A percentile compares a stretch with the other conserved stretches of the same genome.
phyloP scores from a whole-genome alignment of 2,797 vertebrate genomes.

The Gymnothorax javanicus region DNA sequence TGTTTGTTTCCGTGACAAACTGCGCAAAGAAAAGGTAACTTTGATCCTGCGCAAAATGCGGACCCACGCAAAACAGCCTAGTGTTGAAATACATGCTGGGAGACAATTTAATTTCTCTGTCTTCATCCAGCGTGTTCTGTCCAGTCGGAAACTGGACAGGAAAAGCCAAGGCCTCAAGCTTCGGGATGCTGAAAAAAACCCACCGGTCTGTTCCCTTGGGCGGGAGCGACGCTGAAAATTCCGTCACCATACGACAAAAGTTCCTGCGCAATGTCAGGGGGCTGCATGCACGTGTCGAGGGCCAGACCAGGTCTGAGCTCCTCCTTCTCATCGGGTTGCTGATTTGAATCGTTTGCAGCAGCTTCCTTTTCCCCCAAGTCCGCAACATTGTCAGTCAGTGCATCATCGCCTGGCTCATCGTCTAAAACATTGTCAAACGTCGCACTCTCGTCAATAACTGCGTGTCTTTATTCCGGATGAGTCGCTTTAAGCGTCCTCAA shows the following conservation, averaged over 20 bases:
- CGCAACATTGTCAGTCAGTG: too few species aligned
- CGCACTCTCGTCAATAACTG: too few species aligned
- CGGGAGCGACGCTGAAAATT: constrained; percentile 26
- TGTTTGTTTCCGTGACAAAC: constrained; percentile 29
- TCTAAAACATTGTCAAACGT: too few species aligned
- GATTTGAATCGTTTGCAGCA: too few species aligned
- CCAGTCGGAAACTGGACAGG: too few species aligned
- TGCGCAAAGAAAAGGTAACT: constrained; percentile 29
- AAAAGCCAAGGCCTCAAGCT: background rate
- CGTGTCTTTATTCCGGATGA: too few species aligned
- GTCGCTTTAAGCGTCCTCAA: too few species aligned
- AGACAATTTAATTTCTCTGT: background rate
- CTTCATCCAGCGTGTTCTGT: constrained; percentile 27
- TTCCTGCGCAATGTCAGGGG: background rate
- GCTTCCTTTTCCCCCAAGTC: background rate
- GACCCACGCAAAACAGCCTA: constrained; percentile 27
- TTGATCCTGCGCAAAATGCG: constrained; percentile 1
- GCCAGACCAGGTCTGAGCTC: background rate
- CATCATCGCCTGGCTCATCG: too few species aligned
- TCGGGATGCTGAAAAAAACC: constrained; percentile 31
- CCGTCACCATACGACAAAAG: background rate
- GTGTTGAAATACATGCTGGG: constrained; percentile 39
- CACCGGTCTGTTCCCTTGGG: constrained; percentile 31
- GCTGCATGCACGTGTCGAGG: constrained; percentile 31
- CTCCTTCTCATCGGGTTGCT: too few species aligned